Evolutionary conservation across 2,797 vertebrate genomes (phyloP).

Genomic region (Petrocephalus schoutedeni): DNA sequence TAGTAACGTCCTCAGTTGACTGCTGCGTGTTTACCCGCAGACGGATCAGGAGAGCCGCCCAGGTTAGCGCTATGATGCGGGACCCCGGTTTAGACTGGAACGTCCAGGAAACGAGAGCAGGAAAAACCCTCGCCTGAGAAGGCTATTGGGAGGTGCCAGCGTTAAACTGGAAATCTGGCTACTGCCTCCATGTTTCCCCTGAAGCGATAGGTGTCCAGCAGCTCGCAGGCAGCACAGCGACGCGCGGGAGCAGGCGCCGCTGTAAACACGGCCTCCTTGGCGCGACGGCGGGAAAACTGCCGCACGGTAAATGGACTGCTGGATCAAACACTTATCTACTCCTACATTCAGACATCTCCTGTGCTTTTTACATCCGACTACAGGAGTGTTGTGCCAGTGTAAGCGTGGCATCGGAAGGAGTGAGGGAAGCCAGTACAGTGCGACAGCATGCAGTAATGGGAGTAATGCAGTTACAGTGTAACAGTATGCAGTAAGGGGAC

Average conservation of each 20-base stretch:
- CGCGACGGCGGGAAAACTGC: background rate
- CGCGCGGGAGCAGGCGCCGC: background rate
- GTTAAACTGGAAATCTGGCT: background rate
- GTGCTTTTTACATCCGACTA: background rate
- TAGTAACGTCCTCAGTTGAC: conserved; percentile 12
- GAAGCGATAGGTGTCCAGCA: background rate
- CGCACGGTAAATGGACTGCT: background rate
- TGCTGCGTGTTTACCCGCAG: background rate
- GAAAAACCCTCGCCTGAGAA: background rate
- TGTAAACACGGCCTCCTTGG: background rate
- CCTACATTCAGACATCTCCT: background rate
- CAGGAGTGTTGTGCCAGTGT: background rate
- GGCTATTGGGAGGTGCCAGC: background rate
- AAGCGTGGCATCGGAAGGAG: background rate
- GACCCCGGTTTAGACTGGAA: background rate
- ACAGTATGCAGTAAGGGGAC: background rate
- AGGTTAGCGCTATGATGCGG: background rate
- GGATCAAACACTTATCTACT: background rate
- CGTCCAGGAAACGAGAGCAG: background rate
- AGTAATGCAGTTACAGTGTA: background rate
- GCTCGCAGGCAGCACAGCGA: background rate
- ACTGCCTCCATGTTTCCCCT: background rate
- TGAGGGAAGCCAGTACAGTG: background rate
- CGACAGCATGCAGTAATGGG: background rate
- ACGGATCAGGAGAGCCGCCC: background rate